Evolutionary conservation across 2,113 vertebrate genomes (phyloP).

Genomic region (Chunga burmeisteri): DNA sequence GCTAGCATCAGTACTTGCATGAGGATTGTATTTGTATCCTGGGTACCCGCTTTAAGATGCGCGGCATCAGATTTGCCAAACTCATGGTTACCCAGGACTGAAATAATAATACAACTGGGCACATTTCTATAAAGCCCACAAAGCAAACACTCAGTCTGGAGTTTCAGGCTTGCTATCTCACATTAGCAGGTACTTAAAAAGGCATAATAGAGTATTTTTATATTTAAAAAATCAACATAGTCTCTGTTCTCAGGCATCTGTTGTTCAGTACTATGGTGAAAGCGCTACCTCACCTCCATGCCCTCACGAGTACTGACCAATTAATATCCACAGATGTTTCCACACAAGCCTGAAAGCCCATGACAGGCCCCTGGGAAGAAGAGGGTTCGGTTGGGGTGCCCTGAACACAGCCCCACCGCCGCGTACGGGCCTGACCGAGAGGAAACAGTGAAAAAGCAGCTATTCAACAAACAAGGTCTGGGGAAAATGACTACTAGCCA

Average conservation of each 20-base stretch:
- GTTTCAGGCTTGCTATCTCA: neutral
- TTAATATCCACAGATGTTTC: neutral
- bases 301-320: accelerated
- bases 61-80: neutral
- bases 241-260: neutral
- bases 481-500: neutral
- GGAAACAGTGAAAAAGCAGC: neutral
- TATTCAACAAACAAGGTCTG: neutral
- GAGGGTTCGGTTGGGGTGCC: neutral
- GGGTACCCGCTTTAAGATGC: neutral
- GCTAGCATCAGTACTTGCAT: neutral
- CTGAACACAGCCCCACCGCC: too few species aligned
- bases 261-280: neutral
- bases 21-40: neutral
- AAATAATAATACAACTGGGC: neutral
- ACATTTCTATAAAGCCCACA: neutral
- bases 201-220: neutral
- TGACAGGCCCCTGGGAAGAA: accelerated
- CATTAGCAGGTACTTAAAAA: neutral
- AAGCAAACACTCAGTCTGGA: neutral
- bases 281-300: neutral
- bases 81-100: neutral
- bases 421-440: accelerated
- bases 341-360: neutral
- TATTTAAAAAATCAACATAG: neutral